Base-by-base conservation (phyloP, 2,797 vertebrate species). In the Acridotheres tristis region DNA sequence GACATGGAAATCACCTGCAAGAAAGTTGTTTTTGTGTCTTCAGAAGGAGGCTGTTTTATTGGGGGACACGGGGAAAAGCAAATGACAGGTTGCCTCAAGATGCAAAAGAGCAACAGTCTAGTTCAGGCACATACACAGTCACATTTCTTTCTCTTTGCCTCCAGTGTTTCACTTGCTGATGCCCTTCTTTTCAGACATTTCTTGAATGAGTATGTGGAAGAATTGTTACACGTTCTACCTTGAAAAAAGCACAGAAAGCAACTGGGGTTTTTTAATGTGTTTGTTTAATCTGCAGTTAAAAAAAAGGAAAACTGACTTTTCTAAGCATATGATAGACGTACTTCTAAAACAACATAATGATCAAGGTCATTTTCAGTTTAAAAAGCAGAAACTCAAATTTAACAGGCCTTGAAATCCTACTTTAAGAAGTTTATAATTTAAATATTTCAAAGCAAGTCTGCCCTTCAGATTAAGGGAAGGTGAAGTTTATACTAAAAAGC, bases 231-330 rank as follows among this genome's bases (percentile, higher is more conserved):
- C 69, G 59, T 84, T 55, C 36, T 45, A 57, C 21, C 19, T 7
- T 36, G 58, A 73, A 89, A 89, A 93, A 84, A 45, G 25, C 69
- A 81, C 85, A 84, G 67, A 88, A 78, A 86, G 30, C 30, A 3
- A 22, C 43, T 55, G 30, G 38, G 2, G 0, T 51, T 90, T 90
- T 93, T 84, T 34, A 85, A 81, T 18, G 17, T 90, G 68, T 88
- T 85, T 88, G 50, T 97, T 97, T 97, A 97, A 93, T 95, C 85
- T 92, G 89, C 92, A 84, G 36, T 94, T 13, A 82, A 94, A 96
- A 96, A 85, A 51, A 40, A 40, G 40, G 29, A 63, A 92, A 94
- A 15, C 30, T 1, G 14, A 88, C 75, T 85, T 89, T 82, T 81
- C 91, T 95, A 93, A 95, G 91, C 87, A 16, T 89, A 87, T 48